Evolutionary conservation across 2,888 invertebrate species (phyloP), one percentile per base, ranked within the genome.

Genomic region (Iphiclides podalirius): DNA sequence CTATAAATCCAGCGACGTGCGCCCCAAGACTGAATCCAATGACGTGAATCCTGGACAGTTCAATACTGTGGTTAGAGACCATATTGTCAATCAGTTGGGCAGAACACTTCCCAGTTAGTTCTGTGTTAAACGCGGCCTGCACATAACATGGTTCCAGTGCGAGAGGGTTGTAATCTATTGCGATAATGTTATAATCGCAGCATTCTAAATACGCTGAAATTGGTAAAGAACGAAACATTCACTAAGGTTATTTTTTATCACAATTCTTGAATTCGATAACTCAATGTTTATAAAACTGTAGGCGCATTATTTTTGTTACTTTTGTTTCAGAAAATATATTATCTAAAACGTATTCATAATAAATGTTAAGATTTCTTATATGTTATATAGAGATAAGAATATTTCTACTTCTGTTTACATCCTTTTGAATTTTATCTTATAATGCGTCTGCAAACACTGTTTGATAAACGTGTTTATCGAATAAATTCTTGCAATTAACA

Each of bases 11-110:
- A 0, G 91, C 90, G 0, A 84, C 79, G 52, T 93, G 93, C 0
- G 86, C 92, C 0, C 93, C 93, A 9, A 93, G 80, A 64, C 93
- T 93, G 61, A 92, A 93, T 0, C 93, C 93, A 37, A 93, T 90
- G 0, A 92, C 66, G 60, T 93, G 93, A 43, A 93, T 78, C 38
- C 66, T 66, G 0, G 79, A 61, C n/a, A 91, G 65, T 0, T 68
- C 51, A 31, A 92, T 85, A 0, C 75, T 65, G 37, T 75, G 63
- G 0, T 75, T 63, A 1, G 61, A 60, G 7, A 92, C 81, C 38
- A 93, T 64, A 17, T 70, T 66, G 48, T 91, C 90, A 0, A 93
- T 83, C 3, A 93, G 67, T 59, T 91, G 89, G 0, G 91, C 92
- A 0, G 86, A 76, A 58, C 93, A 93, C 63, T 78, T 86, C n/a